Evolutionary conservation across 2,113 vertebrate species (phyloP).

Genomic region (Odocoileus hemionus): DNA sequence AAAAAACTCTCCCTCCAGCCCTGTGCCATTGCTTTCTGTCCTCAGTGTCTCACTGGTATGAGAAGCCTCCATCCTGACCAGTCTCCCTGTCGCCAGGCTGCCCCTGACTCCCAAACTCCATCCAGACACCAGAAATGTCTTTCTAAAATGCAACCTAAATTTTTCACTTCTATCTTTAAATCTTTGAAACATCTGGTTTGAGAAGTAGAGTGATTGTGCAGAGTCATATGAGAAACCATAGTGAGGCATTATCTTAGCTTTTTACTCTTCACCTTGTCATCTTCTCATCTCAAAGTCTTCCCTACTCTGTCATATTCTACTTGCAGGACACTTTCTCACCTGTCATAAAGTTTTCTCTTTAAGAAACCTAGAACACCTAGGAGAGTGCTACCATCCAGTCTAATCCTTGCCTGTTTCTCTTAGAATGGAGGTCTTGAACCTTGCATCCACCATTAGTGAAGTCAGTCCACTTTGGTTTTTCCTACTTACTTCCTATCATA

Average conservation of each 20-base stretch:
- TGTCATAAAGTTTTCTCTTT: background rate
- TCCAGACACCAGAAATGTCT: background rate
- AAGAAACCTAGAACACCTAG: background rate
- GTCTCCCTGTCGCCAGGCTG: background rate
- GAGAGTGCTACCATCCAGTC: background rate
- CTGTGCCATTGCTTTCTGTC: background rate
- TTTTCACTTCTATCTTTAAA: background rate
- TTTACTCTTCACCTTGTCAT: background rate
- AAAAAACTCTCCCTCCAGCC: accelerated
- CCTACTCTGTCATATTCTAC: background rate
- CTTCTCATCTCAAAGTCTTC: background rate
- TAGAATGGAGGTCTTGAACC: background rate
- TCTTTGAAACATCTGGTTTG: background rate
- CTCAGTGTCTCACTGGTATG: background rate
- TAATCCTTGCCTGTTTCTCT: background rate
- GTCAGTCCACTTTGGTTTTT: background rate
- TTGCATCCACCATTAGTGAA: background rate
- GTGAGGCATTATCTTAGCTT: accelerated
- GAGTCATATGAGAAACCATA: background rate
- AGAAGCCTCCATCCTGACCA: background rate
- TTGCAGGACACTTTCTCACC: background rate
- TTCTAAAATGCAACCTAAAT: background rate
- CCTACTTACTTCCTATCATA: background rate
- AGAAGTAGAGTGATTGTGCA: background rate
- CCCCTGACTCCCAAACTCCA: background rate